Percentiles rank a stretch among this genome's conserved stretches.
Evolutionary conservation across 2,797 vertebrate genomes (phyloP).

Genomic region (Sparidentex hasta): DNA sequence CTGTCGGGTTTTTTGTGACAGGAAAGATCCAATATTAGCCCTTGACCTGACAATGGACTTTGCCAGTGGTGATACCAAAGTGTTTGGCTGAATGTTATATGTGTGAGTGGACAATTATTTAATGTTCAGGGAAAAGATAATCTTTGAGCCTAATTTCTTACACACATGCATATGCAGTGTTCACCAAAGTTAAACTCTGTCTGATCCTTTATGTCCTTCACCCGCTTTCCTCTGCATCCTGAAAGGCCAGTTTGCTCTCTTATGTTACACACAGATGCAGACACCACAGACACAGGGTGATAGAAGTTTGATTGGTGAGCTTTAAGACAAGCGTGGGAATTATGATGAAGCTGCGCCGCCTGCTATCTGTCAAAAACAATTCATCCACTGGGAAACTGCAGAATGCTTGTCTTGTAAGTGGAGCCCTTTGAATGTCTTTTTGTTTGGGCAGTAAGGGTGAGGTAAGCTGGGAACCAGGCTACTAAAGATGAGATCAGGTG

Average conservation of each 20-base stretch:
- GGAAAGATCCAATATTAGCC: slow-evolving; percentile 16
- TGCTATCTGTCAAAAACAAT: slow-evolving; percentile 31
- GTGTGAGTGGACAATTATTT: slow-evolving; percentile 4
- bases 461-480: not conserved
- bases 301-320: slow-evolving; percentile 31
- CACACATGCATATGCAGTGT: not conserved
- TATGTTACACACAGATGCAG: slow-evolving; percentile 18
- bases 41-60: slow-evolving; percentile 11
- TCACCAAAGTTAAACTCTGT: slow-evolving; percentile 17
- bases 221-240: slow-evolving; percentile 19
- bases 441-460: slow-evolving; percentile 11
- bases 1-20: slow-evolving; percentile 26
- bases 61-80: not conserved
- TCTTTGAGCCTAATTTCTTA: not conserved
- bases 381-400: slow-evolving; percentile 1
- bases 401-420: slow-evolving; percentile 4
- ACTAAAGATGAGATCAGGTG: slow-evolving; percentile 26
- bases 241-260: not conserved
- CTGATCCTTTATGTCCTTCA: slow-evolving; percentile 24
- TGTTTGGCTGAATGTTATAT: slow-evolving; percentile 10
- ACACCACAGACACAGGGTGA: slow-evolving; percentile 32
- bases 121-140: not conserved
- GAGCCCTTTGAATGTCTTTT: slow-evolving; percentile 15
- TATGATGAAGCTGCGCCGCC: slow-evolving; percentile 10
- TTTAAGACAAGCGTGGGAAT: slow-evolving; percentile 1